phyloP scores from a whole-genome alignment of 2,797 vertebrate genomes.

The Rhodeus uyekii region DNA sequence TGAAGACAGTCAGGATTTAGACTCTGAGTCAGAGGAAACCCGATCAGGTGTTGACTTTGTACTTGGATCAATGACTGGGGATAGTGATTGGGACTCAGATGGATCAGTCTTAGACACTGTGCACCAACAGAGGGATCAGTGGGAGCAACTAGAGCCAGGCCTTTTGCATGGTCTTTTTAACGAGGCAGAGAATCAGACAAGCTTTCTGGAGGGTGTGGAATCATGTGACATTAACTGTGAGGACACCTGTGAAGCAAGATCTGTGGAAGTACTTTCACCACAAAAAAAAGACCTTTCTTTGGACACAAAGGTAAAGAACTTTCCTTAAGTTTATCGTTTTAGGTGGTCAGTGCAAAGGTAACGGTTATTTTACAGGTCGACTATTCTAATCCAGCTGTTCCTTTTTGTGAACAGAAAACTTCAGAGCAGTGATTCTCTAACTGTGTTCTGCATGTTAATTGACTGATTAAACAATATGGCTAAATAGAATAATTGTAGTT shows the following conservation, averaged over 20 bases:
- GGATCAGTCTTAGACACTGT: constrained; percentile 68
- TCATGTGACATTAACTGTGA: constrained; percentile 47
- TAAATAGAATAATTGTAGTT: neutral
- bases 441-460: neutral
- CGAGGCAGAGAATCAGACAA: constrained; percentile 56
- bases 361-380: neutral
- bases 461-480: no score
- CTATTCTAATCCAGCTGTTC: neutral
- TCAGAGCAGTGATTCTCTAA: neutral
- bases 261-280: constrained; percentile 55
- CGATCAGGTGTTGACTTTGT: constrained; percentile 79
- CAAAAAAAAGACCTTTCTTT: constrained; percentile 36
- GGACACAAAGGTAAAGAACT: constrained; percentile 52
- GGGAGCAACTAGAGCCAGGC: constrained; percentile 77
- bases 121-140: constrained; percentile 64
- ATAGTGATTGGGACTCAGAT: constrained; percentile 83
- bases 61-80: constrained; percentile 76
- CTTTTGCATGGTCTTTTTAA: constrained; percentile 74
- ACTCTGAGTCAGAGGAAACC: constrained; percentile 78
- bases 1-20: constrained; percentile 74
- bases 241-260: constrained; percentile 40
- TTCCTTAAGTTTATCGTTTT: constrained; percentile 36
- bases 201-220: constrained; percentile 27
- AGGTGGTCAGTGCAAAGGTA: neutral
- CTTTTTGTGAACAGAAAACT: neutral